These are phyloP conservation scores for Melopsittacus undulatus DNA, from an alignment of 2,797 vertebrate genomes.

Conservation along the genomic window DNA sequence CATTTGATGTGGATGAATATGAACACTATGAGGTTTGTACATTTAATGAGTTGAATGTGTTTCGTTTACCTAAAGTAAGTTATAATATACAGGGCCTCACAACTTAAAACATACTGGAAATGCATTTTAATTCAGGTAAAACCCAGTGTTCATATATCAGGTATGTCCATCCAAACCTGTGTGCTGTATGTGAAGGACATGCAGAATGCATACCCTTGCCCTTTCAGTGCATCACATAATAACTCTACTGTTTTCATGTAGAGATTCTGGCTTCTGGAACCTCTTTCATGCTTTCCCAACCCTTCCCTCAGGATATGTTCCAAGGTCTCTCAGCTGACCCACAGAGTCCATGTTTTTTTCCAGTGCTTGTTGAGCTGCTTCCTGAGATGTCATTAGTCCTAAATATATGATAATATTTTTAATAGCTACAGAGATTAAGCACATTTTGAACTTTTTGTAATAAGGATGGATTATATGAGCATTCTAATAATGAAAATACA, in stretches of 20 bases:
- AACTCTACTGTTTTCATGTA: fast-evolving
- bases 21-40: conserved; percentile 95
- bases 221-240: not conserved
- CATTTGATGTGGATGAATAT: conserved; percentile 95
- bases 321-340: not conserved
- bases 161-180: not conserved
- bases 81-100: not conserved
- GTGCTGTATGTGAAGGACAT: not conserved
- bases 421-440: not conserved
- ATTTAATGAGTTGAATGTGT: conserved; percentile 15
- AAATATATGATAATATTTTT: not conserved
- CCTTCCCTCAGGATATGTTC: not conserved
- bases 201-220: not conserved
- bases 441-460: not conserved
- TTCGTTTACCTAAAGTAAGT: not conserved
- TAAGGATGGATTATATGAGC: not conserved
- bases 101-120: not conserved
- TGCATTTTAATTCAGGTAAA: not conserved
- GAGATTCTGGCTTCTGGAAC: not conserved
- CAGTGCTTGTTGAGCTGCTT: not conserved
- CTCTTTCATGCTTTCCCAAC: not conserved
- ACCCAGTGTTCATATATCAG: not conserved
- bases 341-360: not conserved
- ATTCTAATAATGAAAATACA: not conserved
- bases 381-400: not conserved